phyloP scores from a whole-genome alignment of 2,797 vertebrate genomes.

The Molothrus aeneus region DNA sequence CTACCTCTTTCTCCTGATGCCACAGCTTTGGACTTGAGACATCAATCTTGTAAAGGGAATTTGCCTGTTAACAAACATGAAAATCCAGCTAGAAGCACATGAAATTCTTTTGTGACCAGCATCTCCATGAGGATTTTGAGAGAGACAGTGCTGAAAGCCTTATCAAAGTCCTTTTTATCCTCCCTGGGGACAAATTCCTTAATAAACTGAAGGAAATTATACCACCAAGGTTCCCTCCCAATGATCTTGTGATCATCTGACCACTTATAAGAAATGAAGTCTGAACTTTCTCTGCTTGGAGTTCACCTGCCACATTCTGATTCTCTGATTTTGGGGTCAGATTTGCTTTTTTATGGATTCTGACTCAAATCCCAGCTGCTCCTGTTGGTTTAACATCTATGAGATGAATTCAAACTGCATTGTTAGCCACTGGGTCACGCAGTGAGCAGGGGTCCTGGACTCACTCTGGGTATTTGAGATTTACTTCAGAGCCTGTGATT shows the following conservation, averaged over 20 bases:
- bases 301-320: not conserved
- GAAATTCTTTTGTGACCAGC: not conserved
- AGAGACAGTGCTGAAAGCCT: not conserved
- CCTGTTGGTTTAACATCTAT: not conserved
- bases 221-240: not conserved
- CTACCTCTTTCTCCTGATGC: not conserved
- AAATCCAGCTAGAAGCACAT: not conserved
- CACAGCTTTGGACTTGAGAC: not conserved
- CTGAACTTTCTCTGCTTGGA: not conserved
- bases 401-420: not conserved
- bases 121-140: not conserved
- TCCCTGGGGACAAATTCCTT: not conserved
- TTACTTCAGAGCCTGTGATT: not conserved
- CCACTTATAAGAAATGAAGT: fast-evolving
- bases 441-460: not conserved
- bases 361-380: not conserved
- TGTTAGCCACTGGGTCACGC: too few relatives aligned
- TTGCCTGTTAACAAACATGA: not conserved
- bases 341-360: not conserved
- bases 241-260: not conserved
- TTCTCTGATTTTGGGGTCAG: not conserved
- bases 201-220: not conserved
- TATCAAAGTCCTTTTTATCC: not conserved
- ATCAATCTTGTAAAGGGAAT: not conserved
- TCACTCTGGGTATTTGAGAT: not conserved